phyloP scores from a whole-genome alignment of 2,888 invertebrate species.

The Acleris sparsana region DNA sequence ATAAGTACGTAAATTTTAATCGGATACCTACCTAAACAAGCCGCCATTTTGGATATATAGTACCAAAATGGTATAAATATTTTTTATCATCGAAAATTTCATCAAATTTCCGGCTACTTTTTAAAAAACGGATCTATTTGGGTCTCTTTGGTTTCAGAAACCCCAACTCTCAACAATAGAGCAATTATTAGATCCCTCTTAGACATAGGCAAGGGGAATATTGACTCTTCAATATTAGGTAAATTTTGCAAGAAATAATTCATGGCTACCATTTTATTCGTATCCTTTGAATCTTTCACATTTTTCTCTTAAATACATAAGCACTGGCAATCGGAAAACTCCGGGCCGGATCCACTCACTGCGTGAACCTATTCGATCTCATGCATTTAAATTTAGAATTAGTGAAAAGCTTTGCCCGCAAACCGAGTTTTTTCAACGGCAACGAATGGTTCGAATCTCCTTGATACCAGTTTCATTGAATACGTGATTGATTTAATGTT shows the following conservation, averaged over 20 bases:
- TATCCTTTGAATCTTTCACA: slow-evolving; percentile 61
- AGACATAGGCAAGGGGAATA: no score
- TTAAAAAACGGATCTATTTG: no score
- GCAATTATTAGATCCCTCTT: no score
- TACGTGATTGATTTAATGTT: slow-evolving; percentile 75
- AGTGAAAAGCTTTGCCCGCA: slow-evolving; percentile 74
- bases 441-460: slow-evolving; percentile 64
- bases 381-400: slow-evolving; percentile 84
- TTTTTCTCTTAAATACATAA: slow-evolving; percentile 77
- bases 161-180: no score
- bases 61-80: no score
- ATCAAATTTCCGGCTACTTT: no score
- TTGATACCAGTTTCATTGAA: slow-evolving; percentile 69
- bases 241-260: slow-evolving; percentile 44
- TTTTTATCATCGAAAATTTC: no score
- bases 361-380: slow-evolving; percentile 80
- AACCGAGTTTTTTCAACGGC: slow-evolving; percentile 69
- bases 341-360: slow-evolving; percentile 63
- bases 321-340: slow-evolving; percentile 72
- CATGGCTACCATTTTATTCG: slow-evolving; percentile 62
- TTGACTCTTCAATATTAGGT: no score
- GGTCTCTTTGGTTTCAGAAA: no score
- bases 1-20: no score
- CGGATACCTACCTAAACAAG: no score
- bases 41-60: no score